These are phyloP conservation scores for Odontamblyopus lacepedii DNA, from an alignment of 2,797 vertebrate genomes.

Conservation along the genomic window DNA sequence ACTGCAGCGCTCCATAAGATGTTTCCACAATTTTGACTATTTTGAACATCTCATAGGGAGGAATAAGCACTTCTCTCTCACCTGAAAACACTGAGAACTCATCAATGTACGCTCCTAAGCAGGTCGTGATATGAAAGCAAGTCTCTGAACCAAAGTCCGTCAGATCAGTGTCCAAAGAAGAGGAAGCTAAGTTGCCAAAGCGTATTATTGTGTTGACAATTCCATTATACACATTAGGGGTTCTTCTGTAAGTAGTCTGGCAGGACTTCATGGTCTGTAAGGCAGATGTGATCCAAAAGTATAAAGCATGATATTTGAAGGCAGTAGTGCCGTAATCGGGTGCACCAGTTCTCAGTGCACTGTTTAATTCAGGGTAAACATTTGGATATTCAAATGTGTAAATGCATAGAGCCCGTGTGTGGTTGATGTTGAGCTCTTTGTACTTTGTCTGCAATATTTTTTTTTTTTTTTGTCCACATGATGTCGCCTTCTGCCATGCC, in stretches of 20 bases:
- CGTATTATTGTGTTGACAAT: conserved; percentile 1
- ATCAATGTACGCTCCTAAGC: conserved; percentile 22
- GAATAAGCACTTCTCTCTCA: conserved; percentile 45
- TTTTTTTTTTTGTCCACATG: background rate
- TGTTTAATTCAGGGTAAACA: background rate
- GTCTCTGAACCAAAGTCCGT: accelerated
- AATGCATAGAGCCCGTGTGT: conserved; percentile 30
- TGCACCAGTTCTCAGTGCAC: background rate
- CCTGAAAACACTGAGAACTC: accelerated
- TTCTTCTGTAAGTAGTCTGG: conserved; percentile 24
- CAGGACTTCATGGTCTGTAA: conserved; percentile 24
- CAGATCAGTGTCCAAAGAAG: accelerated
- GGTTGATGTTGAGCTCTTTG: conserved; percentile 10
- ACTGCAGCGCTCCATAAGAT: background rate
- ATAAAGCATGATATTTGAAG: conserved; percentile 33
- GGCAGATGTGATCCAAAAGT: conserved; percentile 40
- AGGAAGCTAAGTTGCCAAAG: conserved; percentile 41
- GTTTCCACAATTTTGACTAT: background rate
- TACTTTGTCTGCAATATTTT: accelerated
- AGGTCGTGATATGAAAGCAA: conserved; percentile 45
- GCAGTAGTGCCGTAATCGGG: accelerated
- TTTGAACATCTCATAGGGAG: conserved; percentile 40
- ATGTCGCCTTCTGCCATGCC: accelerated
- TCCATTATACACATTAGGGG: too few species aligned
- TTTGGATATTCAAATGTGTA: accelerated